These are phyloP conservation scores for Pedionomus torquatus DNA, from an alignment of 2,113 vertebrate species.

Conservation along the genomic window DNA sequence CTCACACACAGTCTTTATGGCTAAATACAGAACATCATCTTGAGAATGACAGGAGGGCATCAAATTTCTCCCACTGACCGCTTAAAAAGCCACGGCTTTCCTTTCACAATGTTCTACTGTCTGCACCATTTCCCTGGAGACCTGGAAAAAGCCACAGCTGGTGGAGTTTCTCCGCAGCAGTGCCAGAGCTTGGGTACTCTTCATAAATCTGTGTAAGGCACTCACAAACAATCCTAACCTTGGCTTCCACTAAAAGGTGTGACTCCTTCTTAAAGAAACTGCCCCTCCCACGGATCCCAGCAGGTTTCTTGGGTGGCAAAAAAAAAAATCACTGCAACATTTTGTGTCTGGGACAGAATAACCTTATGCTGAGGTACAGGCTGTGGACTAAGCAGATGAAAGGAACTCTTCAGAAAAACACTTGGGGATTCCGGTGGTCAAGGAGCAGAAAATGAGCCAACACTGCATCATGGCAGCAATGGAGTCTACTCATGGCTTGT, in stretches of 20 bases:
- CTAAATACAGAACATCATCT: neutral
- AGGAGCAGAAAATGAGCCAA: neutral
- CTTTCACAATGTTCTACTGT: neutral
- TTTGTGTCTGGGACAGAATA: neutral
- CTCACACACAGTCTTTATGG: neutral
- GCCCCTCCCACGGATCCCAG: neutral
- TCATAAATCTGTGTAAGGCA: neutral
- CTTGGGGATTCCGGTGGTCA: neutral
- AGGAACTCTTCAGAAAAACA: neutral
- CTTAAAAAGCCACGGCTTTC: neutral
- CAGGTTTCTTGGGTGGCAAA: neutral
- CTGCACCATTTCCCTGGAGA: neutral
- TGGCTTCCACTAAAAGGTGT: neutral
- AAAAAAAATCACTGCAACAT: neutral
- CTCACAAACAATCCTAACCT: neutral
- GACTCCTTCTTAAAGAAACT: neutral
- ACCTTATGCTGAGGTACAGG: neutral
- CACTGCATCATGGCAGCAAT: neutral
- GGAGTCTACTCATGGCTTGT: neutral
- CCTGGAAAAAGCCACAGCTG: neutral
- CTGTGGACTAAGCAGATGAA: neutral
- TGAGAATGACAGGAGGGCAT: neutral
- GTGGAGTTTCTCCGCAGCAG: neutral
- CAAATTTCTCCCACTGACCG: neutral
- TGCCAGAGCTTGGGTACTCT: neutral